Conservation (phyloP, 2,888 invertebrate genomes). For the Hecatera dysodea region DNA sequence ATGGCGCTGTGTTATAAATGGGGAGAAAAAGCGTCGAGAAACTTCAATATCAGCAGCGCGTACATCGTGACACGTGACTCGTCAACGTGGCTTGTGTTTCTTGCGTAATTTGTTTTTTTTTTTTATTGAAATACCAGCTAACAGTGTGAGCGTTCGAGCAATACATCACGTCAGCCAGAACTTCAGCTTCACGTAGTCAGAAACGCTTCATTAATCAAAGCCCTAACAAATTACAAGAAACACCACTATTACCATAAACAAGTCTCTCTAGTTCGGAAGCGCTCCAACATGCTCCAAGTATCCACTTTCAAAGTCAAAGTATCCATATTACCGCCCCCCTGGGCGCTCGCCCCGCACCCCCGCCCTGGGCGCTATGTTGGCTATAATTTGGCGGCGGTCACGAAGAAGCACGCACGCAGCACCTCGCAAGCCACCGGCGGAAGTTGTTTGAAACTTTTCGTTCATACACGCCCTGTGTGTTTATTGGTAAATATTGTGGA, state of each 20-base stretch:
- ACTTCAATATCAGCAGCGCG: conserved; percentile 41
- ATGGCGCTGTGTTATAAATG: conserved; percentile 4
- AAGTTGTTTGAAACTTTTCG: conserved; percentile 67
- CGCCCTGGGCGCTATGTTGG: conserved; percentile 36
- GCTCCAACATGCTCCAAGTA: conserved; percentile 62
- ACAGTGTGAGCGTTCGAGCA: conserved; percentile 7
- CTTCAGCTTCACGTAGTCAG: conserved; percentile 11
- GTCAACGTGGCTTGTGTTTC: conserved; percentile 16
- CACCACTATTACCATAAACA: conserved; percentile 53
- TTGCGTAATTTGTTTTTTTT: conserved; percentile 45
- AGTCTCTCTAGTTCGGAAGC: conserved; percentile 54
- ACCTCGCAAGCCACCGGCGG: conserved; percentile 54
- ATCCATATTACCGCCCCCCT: conserved; percentile 56
- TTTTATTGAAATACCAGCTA: conserved; percentile 18
- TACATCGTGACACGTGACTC: conserved; percentile 27
- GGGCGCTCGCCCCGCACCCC: neutral
- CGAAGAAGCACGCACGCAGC: conserved; percentile 66
- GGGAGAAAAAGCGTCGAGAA: conserved; percentile 21
- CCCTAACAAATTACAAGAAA: conserved; percentile 56
- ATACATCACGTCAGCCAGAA: conserved; percentile 15
- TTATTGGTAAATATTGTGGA: conserved; percentile 64
- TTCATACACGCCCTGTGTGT: conserved; percentile 63
- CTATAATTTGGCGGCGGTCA: conserved; percentile 62
- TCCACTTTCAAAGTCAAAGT: conserved; percentile 70
- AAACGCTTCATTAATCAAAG: conserved; percentile 41